These are phyloP conservation scores for Puffinus mauretanicus DNA, from an alignment of 2,113 vertebrate species.

Conservation along the genomic window DNA sequence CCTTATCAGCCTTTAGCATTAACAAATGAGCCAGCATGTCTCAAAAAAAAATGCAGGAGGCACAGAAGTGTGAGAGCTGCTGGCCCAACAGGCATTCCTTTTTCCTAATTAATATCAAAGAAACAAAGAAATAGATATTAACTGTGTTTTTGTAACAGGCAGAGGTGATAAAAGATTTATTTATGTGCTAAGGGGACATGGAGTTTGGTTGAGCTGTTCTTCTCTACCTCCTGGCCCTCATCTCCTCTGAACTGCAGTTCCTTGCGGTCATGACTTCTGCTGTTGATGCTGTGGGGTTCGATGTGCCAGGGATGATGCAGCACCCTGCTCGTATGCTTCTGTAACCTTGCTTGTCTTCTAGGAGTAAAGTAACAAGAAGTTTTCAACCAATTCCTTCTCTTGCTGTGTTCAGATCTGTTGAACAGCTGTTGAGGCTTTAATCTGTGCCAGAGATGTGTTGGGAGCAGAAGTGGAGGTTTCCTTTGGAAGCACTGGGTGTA, in stretches of 20 bases:
- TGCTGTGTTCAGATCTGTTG: background rate
- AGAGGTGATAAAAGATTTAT: background rate
- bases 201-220: background rate
- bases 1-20: background rate
- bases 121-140: background rate
- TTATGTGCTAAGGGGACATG: background rate
- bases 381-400: background rate
- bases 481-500: background rate
- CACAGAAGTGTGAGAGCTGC: background rate
- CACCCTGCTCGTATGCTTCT: fast-evolving
- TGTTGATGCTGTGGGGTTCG: background rate
- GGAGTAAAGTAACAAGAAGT: background rate
- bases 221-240: background rate
- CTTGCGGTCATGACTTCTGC: fast-evolving
- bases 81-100: background rate
- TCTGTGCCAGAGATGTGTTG: background rate
- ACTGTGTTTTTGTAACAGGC: background rate
- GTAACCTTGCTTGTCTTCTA: background rate
- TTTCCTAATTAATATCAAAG: background rate
- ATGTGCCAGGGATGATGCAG: background rate
- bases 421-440: background rate
- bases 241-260: background rate
- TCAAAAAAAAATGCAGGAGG: background rate
- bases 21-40: background rate
- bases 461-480: background rate